Percentiles rank a stretch among this genome's conserved stretches.
Conservation (phyloP, 2,797 vertebrate species). For the Cossypha niveicapilla region DNA sequence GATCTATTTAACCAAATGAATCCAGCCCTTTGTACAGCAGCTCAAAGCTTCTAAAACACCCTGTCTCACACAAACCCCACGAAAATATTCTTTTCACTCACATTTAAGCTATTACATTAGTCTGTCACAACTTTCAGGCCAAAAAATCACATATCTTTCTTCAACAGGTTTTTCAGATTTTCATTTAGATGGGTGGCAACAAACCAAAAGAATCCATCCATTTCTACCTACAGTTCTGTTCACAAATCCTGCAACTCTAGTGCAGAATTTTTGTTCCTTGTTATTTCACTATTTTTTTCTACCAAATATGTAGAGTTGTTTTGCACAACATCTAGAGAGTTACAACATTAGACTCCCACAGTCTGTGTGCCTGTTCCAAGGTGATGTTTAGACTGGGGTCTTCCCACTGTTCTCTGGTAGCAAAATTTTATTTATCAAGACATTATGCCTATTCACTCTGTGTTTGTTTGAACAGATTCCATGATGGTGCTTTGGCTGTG, state of each 20-base stretch:
- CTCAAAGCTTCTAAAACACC: background rate
- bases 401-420: background rate
- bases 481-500: background rate
- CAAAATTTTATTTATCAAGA: background rate
- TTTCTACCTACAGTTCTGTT: slow-evolving; percentile 12
- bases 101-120: background rate
- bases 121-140: background rate
- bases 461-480: background rate
- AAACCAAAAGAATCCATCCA: background rate
- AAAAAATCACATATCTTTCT: background rate
- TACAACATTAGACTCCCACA: slow-evolving; percentile 32
- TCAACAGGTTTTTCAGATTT: background rate
- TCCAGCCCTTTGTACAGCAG: background rate
- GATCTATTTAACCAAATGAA: background rate
- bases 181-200: background rate
- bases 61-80: background rate
- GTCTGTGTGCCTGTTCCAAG: background rate
- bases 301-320: background rate
- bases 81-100: background rate
- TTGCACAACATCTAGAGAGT: slow-evolving; percentile 46
- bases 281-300: slow-evolving; percentile 10
- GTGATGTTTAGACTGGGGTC: background rate
- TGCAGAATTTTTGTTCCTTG: background rate
- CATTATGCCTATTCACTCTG: background rate
- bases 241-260: background rate